Evolutionary conservation across 2,797 vertebrate genomes (phyloP), one percentile per base, ranked within the genome.

Genomic region (Propithecus perrieri): DNA sequence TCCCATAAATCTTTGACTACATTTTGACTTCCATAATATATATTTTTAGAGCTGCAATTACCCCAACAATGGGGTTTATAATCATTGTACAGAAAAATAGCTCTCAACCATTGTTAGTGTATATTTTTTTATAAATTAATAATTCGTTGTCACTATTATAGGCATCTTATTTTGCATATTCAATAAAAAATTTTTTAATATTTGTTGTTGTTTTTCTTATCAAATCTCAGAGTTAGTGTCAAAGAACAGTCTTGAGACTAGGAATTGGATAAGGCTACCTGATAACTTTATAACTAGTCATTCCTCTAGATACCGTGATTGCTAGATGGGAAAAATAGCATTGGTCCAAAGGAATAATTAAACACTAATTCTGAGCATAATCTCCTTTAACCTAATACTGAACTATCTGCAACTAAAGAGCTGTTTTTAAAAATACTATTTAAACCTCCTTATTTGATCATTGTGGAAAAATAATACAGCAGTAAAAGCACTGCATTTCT

Each of bases 391-490:
- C 79, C 12, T n/a, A 84, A 17, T 92, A 88, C 53, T 85, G 43
- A 96, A 89, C 43, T 71, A 84, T 76, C 17, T 80, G 15, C 26
- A 92, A 22, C 38, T 69, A 35, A 93, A 76, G 65, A 35, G 24
- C 8, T 74, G 8, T 38, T 80, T 89, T 65, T 13, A 69, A 89
- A 94, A 90, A 78, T 90, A 43, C 7, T 33, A 46, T 63, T 89
- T 96, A 92, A 90, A 57, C 71, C 7, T 55, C 38, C 72, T 69
- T 55, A 85, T 65, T 89, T 96, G 17, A 75, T 10, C 33, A 83
- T 22, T 80, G 35, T 89, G 35, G 41, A 33, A 88, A 89, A 59
- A 83, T 55, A 89, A 81, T 46, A 2, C 7, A 35, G 3, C 22
- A 90, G 18, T 61, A 41, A 59, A 74, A 85, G 26, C 2, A 15